phyloP scores from a whole-genome alignment of 2,113 vertebrate species.

The Colossoma macropomum region DNA sequence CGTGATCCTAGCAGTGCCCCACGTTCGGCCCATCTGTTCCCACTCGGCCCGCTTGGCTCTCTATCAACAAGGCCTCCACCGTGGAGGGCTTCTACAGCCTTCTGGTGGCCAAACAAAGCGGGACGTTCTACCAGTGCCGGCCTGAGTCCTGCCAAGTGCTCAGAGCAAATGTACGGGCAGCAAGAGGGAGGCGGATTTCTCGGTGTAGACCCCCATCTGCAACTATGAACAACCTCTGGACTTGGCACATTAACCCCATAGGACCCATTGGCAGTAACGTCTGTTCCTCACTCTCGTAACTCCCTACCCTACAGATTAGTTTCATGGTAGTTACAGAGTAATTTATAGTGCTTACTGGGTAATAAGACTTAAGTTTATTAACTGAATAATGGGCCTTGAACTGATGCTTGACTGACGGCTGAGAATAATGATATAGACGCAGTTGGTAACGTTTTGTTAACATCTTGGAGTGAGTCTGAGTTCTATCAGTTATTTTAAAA shows the following conservation, averaged over 20 bases:
- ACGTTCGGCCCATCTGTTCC: conserved; percentile 77
- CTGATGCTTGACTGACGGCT: no score
- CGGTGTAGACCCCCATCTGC: background rate
- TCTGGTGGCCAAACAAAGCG: conserved; percentile 60
- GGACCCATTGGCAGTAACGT: background rate
- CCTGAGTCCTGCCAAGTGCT: conserved; percentile 11
- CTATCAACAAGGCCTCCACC: conserved; percentile 71
- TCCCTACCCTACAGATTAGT: background rate
- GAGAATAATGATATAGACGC: background rate
- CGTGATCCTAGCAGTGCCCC: conserved; percentile 71
- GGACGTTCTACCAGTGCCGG: conserved; percentile 26
- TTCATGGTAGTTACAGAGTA: no score
- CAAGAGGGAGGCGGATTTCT: conserved; percentile 1
- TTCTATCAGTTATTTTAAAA: no score
- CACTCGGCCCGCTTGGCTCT: conserved; percentile 70
- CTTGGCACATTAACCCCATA: background rate
- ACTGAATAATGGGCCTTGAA: no score
- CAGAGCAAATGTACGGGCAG: conserved; percentile 34
- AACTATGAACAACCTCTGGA: background rate
- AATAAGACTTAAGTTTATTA: no score
- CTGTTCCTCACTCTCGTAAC: background rate
- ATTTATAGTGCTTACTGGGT: no score
- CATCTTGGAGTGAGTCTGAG: background rate
- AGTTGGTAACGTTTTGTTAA: background rate
- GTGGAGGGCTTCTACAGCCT: conserved; percentile 65